Percentiles rank a stretch among this genome's conserved stretches.
phyloP scores from a whole-genome alignment of 2,797 vertebrate species.

The Danio choprae region DNA sequence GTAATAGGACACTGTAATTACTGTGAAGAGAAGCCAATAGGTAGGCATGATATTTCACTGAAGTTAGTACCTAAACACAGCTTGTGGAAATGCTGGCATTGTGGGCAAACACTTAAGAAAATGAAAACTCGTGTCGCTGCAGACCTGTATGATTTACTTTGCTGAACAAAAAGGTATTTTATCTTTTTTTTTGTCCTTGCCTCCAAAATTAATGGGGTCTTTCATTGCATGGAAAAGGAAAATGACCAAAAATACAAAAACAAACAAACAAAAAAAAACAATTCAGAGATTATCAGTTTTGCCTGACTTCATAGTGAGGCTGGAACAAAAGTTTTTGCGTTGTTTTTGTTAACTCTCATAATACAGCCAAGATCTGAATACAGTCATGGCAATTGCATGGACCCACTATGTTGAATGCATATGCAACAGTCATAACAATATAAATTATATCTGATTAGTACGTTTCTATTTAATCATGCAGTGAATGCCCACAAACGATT shows the following conservation, averaged over 20 bases:
- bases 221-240: not conserved
- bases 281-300: not conserved
- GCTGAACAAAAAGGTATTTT: too few species aligned
- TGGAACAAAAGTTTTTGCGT: not conserved
- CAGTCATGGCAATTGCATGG: not conserved
- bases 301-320: not conserved
- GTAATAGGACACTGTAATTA: constrained; percentile 58
- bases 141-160: not conserved
- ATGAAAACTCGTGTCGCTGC: not conserved
- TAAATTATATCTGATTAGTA: not conserved
- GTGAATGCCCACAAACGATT: not conserved
- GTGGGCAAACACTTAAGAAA: constrained; percentile 15
- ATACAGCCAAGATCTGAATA: not conserved
- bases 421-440: not conserved
- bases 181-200: not conserved
- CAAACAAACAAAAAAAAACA: not conserved
- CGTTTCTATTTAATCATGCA: not conserved
- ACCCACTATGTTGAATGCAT: not conserved
- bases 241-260: too few species aligned
- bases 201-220: not conserved
- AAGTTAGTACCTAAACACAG: constrained; percentile 44
- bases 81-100: constrained; percentile 34
- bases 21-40: constrained; percentile 46
- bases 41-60: constrained; percentile 34
- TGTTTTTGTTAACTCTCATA: constrained; percentile 3